Evolutionary conservation across 2,888 invertebrate genomes (phyloP), one percentile per base, ranked within the genome.

Genomic region (Antheraea yamamai): DNA sequence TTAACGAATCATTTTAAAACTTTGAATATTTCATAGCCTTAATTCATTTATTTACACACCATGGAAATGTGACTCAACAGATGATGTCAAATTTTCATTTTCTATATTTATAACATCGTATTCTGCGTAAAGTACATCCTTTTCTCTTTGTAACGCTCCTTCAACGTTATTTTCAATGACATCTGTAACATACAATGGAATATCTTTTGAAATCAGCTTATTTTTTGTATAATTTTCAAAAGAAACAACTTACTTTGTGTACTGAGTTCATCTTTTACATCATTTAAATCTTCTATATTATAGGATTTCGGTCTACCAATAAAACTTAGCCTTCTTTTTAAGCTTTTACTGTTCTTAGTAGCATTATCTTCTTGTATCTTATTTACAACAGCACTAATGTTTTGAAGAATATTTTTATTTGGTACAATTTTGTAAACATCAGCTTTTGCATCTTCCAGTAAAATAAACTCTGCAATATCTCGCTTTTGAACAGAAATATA

Each of bases 261-360:
- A 30, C 30, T 66, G 30, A 66, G 14, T 68, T 82, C 80, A 7
- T 82, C 81, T 68, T 75, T 74, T 77, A 78, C 81, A 76, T 78
- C 75, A 75, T 82, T 86, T 71, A 92, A 77, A 18, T 93, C 92
- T 77, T 90, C 89, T 64, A 92, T 81, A 61, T 89, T 85, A 73
- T 93, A 93, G 7, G 91, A 78, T 81, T 89, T 92, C 6, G 89
- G 92, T 79, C 93, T 86, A 75, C 93, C 93, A 73, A 93, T 80
- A 2, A 87, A 77, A 75, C 78, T 84, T 12, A 81, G 66, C 81
- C 82, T 90, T 68, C 81, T 85, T 75, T 82, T 87, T 14, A 68
- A 35, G 35, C 10, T 18, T 78, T 76, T 81, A 14, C 30, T 58
- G 30, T n/a, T 64, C 12, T 20, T 75, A 35, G 18, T 23, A 8